Evolutionary conservation across 2,797 vertebrate genomes (phyloP), one percentile per base, ranked within the genome.

Genomic region (Coccyzus lansbergi): DNA sequence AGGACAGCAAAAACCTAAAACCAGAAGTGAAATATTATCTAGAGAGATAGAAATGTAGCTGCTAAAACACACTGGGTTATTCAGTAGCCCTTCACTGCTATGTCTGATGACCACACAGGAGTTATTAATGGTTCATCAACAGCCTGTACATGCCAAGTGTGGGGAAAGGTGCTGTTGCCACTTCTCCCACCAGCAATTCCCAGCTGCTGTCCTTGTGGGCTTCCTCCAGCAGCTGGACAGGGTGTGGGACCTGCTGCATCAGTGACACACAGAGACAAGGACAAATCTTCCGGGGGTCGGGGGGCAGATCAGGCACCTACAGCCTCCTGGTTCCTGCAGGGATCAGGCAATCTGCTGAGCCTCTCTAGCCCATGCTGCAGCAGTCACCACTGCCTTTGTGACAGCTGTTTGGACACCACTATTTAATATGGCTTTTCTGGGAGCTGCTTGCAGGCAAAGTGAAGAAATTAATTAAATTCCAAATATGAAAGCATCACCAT

Each of bases 21-120:
- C 21, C 26, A 93, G 34, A 76, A 82, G 95, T 95, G 88, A 97
- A 97, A 96, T 64, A 94, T 96, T 96, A 93, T 17, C 95, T 60
- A 79, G 63, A 29, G 56, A 63, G n/a, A 19, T 0, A 64, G 46
- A 42, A 87, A 7, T 11, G 51, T 29, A 34, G 34, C 34, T 6
- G 13, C 65, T 91, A 33, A 80, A 69, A 3, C 15, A 16, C 42
- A 9, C 24, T 16, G 33, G 46, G 83, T 97, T 96, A 94, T 68
- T 93, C 87, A 92, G 63, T 87, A 96, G 86, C 75, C 68, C 33
- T 81, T 59, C 18, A 38, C 48, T 72, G 53, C 65, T 82, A 70
- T 40, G 62, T 10, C 42, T 85, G 69, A 13, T 77, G 59, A 44
- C 83, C 1, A 0, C 19, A 20, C 42, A 59, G 65, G 42, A 68